Conservation (phyloP, 1,140 invertebrate genomes). For the Chironomus tepperi region DNA sequence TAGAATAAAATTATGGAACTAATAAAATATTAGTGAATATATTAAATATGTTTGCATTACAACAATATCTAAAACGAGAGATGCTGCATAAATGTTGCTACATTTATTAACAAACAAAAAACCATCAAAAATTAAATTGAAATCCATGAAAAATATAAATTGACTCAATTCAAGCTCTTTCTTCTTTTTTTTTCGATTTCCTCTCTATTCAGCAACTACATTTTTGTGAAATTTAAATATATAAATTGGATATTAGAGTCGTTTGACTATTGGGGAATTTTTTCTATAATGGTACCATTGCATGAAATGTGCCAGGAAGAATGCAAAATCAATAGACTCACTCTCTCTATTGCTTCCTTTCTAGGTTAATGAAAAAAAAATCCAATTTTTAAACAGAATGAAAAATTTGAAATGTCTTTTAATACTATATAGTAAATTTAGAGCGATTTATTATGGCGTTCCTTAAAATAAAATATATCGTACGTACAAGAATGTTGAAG, state of each 20-base stretch:
- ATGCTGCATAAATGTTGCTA: too few relatives aligned
- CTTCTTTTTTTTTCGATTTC: neutral
- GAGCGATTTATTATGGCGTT: slow-evolving; percentile 6
- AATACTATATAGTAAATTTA: neutral
- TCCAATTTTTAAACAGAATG: neutral
- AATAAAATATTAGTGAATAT: too few relatives aligned
- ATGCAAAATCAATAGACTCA: neutral
- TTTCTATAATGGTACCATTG: neutral
- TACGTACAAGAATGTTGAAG: neutral
- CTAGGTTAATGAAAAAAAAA: slow-evolving; percentile 14
- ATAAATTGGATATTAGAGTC: neutral
- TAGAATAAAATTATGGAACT: too few relatives aligned
- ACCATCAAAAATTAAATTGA: neutral
- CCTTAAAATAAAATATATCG: neutral
- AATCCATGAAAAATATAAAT: slow-evolving; percentile 7
- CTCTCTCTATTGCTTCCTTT: neutral
- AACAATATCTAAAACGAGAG: too few relatives aligned
- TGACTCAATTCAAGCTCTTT: neutral
- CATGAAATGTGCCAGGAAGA: neutral
- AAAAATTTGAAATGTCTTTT: neutral
- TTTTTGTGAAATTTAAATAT: neutral
- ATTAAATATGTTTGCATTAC: too few relatives aligned
- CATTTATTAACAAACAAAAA: neutral
- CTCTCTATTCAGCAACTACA: neutral
- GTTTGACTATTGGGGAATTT: neutral